Evolutionary conservation across 2,888 invertebrate genomes (phyloP).

Genomic region (Mythimna loreyi): DNA sequence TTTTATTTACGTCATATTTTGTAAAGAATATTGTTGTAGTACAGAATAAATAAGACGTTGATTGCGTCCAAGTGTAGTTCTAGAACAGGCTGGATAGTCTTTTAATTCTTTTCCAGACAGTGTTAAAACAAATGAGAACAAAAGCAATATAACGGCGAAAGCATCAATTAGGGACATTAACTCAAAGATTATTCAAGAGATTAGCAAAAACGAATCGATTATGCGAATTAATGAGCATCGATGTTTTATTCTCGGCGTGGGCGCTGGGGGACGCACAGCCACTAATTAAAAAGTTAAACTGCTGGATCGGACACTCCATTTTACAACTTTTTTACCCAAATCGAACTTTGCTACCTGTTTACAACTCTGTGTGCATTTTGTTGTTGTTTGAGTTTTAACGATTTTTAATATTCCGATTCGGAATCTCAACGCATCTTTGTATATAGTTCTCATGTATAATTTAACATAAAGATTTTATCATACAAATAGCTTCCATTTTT

Average conservation of each 20-base stretch:
- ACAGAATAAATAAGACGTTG: neutral
- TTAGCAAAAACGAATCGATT: slow-evolving; percentile 63
- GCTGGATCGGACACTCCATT: slow-evolving; percentile 79
- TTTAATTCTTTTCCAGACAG: slow-evolving; percentile 1
- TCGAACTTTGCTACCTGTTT: slow-evolving; percentile 52
- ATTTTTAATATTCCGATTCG: no score
- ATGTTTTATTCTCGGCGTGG: slow-evolving; percentile 62
- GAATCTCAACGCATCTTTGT: no score
- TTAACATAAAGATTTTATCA: no score
- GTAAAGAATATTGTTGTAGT: slow-evolving; percentile 27
- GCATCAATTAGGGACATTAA: slow-evolving; percentile 40
- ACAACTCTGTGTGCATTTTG: slow-evolving; percentile 57
- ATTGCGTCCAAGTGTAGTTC: neutral
- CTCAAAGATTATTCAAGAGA: slow-evolving; percentile 54
- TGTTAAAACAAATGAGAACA: slow-evolving; percentile 25
- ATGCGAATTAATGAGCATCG: slow-evolving; percentile 64
- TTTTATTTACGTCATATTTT: slow-evolving; percentile 33
- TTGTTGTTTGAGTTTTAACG: neutral
- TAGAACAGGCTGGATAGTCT: neutral
- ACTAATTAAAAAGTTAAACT: slow-evolving; percentile 86
- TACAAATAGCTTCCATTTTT: no score
- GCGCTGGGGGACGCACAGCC: slow-evolving; percentile 60
- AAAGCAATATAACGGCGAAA: slow-evolving; percentile 26
- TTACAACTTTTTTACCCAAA: slow-evolving; percentile 76
- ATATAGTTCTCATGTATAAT: no score